These are phyloP conservation scores for Dicyrtoma fusca DNA, from an alignment of 2,888 invertebrate species.

Conservation along the genomic window DNA sequence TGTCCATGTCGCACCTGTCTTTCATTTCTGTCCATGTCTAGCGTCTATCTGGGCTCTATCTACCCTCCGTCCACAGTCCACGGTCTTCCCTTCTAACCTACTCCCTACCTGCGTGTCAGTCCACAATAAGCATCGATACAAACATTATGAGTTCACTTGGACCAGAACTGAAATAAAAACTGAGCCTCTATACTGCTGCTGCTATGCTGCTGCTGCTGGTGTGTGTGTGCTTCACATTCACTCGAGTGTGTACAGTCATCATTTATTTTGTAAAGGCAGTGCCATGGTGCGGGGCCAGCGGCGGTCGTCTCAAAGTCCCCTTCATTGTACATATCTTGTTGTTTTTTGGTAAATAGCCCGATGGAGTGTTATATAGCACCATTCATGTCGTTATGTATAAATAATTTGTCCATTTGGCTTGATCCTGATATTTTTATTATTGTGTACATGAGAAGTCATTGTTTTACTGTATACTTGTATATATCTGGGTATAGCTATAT, in stretches of 20 bases:
- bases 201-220: not conserved
- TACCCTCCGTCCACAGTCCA: not conserved
- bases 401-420: no score
- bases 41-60: constrained; percentile 3
- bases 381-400: no score
- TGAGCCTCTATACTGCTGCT: not conserved
- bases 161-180: not conserved
- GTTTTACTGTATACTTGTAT: no score
- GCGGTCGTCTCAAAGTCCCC: no score
- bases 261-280: no score
- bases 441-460: no score
- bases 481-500: no score
- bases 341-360: no score
- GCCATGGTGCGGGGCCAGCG: no score
- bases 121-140: constrained; percentile 27
- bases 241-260: not conserved
- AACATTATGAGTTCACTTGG: constrained; percentile 12
- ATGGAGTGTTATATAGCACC: no score
- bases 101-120: constrained; percentile 32
- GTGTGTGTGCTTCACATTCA: not conserved
- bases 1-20: constrained; percentile 22
- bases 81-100: not conserved
- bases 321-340: not conserved
- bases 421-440: no score
- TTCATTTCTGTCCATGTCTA: constrained; percentile 11